Evolutionary conservation across 2,113 vertebrate genomes (phyloP), one percentile per base, ranked within the genome.

Genomic region (Puffinus mauretanicus): DNA sequence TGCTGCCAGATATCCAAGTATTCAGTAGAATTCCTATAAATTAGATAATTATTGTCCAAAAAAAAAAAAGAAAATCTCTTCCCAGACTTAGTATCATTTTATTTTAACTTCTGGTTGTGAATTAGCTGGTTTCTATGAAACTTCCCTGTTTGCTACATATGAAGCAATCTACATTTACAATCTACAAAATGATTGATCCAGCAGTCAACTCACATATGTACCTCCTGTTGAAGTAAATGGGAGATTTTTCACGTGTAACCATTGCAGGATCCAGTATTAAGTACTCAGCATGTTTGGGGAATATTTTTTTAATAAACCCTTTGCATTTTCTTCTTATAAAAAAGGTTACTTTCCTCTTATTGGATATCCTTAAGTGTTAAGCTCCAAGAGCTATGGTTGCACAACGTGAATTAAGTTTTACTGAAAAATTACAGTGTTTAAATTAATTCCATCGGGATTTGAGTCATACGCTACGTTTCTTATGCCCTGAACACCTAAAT

Each of bases 81-180:
- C 86, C 91, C 81, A 83, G 93, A 47, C 79, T 60, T 32, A 1
- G 3, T 8, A 12, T 65, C 1, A 2, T 51, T 86, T 32, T 13
- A 14, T 34, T 47, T 62, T 5, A 25, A n/a, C 16, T 86, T 95
- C 94, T 97, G 93, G 62, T 97, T 99, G 98, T 85, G 51, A 93
- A 93, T 96, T 71, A 67, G 86, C 93, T 98, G 98, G 98, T 99
- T 99, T 99, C 99, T 98, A 42, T 98, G 99, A 99, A 99, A 99
- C 98, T 99, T 99, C 98, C 96, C 97, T 95, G 98, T 98, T 98
- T 98, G 98, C 98, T 99, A 98, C 98, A 27, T 98, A 75, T 54
- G 94, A 49, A 97, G 97, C 97, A 96, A 93, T 44, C 65, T 82
- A 79, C 92, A 95, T 67, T 90, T 69, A 78, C 29, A 87, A 95